These are phyloP conservation scores for Clamator glandarius DNA, from an alignment of 2,797 vertebrate genomes.

Conservation along the genomic window DNA sequence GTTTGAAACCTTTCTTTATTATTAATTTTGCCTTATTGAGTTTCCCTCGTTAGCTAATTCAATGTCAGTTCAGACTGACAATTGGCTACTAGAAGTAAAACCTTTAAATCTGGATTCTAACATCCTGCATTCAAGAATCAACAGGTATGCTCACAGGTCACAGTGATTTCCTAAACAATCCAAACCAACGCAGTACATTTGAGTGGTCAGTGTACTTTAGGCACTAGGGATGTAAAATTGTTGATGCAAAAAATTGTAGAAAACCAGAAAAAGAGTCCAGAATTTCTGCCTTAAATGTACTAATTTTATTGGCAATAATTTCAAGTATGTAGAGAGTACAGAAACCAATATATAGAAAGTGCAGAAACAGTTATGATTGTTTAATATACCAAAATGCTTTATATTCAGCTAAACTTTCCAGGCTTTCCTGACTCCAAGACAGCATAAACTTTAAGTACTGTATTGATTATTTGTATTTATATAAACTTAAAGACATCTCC, in stretches of 20 bases:
- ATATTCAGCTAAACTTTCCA: background rate
- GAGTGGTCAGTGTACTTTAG: background rate
- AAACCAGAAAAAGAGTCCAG: background rate
- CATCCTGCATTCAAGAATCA: background rate
- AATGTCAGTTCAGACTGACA: background rate
- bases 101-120: background rate
- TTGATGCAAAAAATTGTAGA: background rate
- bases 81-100: background rate
- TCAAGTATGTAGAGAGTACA: background rate
- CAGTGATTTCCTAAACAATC: background rate
- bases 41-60: background rate
- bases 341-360: background rate
- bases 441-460: background rate
- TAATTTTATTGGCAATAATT: background rate
- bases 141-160: background rate
- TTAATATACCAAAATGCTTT: background rate
- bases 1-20: background rate
- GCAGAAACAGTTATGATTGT: background rate
- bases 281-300: background rate
- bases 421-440: background rate
- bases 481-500: background rate
- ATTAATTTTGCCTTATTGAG: background rate
- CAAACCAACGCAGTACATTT: background rate
- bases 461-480: background rate
- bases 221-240: background rate